Conservation (phyloP, 2,797 vertebrate species). For the Mus caroli region DNA sequence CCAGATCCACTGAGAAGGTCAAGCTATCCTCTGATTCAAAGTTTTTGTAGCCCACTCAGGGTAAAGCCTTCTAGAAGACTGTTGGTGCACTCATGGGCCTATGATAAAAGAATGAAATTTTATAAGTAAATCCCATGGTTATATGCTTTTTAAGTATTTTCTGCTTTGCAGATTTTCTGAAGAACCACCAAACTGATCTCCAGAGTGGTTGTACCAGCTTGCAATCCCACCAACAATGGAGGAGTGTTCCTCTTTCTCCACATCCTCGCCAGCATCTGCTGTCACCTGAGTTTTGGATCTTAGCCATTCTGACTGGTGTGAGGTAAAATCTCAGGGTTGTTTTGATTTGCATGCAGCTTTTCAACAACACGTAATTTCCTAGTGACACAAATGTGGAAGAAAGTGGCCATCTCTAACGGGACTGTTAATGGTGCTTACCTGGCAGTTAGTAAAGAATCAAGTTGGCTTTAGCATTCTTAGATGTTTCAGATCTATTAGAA, state of each 20-base stretch:
- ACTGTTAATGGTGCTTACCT: neutral
- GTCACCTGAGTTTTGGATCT: too few relatives aligned
- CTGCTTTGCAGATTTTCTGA: neutral
- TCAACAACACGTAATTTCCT: neutral
- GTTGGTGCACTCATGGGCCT: neutral
- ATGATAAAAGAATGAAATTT: neutral
- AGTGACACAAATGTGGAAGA: neutral
- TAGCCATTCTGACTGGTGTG: too few relatives aligned
- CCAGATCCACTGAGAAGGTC: neutral
- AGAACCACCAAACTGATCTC: too few relatives aligned
- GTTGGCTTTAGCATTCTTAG: slow-evolving; percentile 9
- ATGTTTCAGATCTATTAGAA: neutral
- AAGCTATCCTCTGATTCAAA: neutral
- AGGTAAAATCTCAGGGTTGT: too few relatives aligned
- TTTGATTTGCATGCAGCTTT: neutral
- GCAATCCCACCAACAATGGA: too few relatives aligned
- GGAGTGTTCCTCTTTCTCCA: too few relatives aligned
- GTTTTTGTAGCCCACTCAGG: neutral
- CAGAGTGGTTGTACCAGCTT: too few relatives aligned
- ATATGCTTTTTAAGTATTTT: neutral
- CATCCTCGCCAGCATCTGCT: too few relatives aligned
- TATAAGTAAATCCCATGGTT: neutral
- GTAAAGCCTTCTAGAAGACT: neutral
- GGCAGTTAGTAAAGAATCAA: neutral
- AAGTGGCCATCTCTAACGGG: neutral